Conservation (phyloP, 2,797 vertebrate species). For the Mus caroli region DNA sequence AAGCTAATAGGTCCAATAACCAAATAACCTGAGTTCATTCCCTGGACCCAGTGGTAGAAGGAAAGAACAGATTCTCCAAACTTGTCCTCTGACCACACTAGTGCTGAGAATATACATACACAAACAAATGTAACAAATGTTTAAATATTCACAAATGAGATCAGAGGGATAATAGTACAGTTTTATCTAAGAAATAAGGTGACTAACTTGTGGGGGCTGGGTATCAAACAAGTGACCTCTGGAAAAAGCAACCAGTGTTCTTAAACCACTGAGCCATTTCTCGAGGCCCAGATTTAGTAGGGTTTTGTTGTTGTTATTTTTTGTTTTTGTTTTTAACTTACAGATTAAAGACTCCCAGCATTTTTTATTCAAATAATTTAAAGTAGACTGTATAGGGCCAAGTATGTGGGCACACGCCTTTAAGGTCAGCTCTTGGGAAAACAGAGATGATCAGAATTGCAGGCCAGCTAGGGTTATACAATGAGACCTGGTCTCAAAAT, state of each 20-base stretch:
- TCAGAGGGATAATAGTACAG: neutral
- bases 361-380: slow-evolving; percentile 35
- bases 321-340: neutral
- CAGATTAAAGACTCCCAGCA: slow-evolving; percentile 1
- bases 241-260: neutral
- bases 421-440: neutral
- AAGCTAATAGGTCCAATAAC: neutral
- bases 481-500: neutral
- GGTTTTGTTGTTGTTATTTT: neutral
- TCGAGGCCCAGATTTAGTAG: neutral
- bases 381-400: neutral
- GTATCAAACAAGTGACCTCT: neutral
- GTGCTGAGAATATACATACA: neutral
- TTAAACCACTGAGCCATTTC: neutral
- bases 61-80: neutral
- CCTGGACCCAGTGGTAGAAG: neutral
- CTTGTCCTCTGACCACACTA: neutral
- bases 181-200: neutral
- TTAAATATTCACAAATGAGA: neutral
- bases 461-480: neutral
- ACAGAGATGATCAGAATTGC: neutral
- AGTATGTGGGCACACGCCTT: neutral
- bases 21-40: neutral
- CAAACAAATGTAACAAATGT: neutral
- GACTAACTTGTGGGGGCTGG: neutral